A percentile compares a stretch with the other conserved stretches of the same genome.
These are phyloP conservation scores for Drosophila kikkawai DNA, from an alignment of 1,140 invertebrate genomes.

Conservation along the genomic window DNA sequence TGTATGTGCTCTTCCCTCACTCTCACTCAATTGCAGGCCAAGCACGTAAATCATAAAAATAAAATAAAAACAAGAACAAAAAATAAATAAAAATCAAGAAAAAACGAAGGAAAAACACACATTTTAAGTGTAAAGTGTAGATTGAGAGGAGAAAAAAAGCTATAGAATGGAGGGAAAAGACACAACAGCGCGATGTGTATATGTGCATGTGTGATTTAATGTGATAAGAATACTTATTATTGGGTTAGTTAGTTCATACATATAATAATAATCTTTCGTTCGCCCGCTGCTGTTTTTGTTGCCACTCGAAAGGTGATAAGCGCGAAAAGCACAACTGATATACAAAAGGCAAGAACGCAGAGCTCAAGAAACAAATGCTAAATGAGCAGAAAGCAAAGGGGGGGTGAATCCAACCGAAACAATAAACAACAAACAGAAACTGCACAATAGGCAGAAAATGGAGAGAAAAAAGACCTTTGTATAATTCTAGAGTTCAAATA, in stretches of 20 bases:
- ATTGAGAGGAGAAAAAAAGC: conserved; percentile 27
- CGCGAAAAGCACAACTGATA: conserved; percentile 32
- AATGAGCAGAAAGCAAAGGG: conserved; percentile 22
- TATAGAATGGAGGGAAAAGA: conserved; percentile 20
- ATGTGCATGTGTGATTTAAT: conserved; percentile 66
- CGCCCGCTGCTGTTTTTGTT: conserved; percentile 42
- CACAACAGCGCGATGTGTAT: conserved; percentile 8
- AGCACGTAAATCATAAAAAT: conserved; percentile 51
- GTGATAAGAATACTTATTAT: conserved; percentile 82
- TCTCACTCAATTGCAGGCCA: conserved; percentile 28
- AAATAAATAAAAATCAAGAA: background rate
- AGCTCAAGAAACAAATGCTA: conserved; percentile 22
- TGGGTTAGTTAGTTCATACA: conserved; percentile 83
- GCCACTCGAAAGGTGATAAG: conserved; percentile 56
- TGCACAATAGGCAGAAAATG: conserved; percentile 3
- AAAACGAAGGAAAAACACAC: conserved; percentile 40
- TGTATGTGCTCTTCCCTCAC: conserved; percentile 40
- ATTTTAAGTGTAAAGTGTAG: conserved; percentile 38
- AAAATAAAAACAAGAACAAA: conserved; percentile 19
- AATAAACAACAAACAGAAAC: conserved; percentile 6
- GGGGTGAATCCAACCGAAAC: background rate
- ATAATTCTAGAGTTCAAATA: conserved; percentile 14
- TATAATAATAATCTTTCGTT: conserved; percentile 72
- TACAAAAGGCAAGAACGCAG: conserved; percentile 2
- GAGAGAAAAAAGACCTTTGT: background rate